These are phyloP conservation scores for Henricia sp. DNA, from an alignment of 53 echinoderm and acorn worm species.

Conservation along the genomic window DNA sequence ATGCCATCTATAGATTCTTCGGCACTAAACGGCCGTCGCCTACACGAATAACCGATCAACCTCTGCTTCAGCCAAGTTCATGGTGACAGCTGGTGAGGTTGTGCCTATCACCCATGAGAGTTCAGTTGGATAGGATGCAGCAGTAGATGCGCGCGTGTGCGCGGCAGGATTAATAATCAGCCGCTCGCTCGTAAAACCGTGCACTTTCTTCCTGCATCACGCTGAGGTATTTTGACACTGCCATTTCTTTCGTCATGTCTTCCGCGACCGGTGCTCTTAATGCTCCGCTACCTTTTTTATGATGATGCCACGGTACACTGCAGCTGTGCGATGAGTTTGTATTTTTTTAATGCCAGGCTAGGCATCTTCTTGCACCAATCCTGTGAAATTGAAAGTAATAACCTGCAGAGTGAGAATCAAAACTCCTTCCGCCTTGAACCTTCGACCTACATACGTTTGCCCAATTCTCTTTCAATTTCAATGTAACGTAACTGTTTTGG, in stretches of 20 bases:
- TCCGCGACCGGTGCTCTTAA: neutral
- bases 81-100: conserved; percentile 52
- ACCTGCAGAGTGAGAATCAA: neutral
- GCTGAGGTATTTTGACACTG: neutral
- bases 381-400: no score
- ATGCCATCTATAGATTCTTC: conserved; percentile 8
- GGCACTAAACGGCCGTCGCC: conserved; percentile 29
- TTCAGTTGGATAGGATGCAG: conserved; percentile 4
- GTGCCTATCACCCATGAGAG: conserved; percentile 20
- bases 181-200: conserved; percentile 7
- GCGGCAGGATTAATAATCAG: conserved; percentile 39
- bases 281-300: conserved; percentile 19
- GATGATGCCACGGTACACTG: conserved; percentile 14
- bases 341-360: neutral
- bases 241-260: neutral
- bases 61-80: conserved; percentile 41
- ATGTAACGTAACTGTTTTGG: no score
- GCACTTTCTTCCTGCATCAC: conserved; percentile 5
- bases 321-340: conserved; percentile 6
- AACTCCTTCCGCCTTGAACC: neutral
- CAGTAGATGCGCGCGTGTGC: conserved; percentile 39
- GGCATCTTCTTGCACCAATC: no score
- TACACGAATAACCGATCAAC: neutral
- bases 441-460: no score
- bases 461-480: no score